These are phyloP conservation scores for Chymomyza costata DNA, from an alignment of 1,140 invertebrate genomes.

Conservation along the genomic window DNA sequence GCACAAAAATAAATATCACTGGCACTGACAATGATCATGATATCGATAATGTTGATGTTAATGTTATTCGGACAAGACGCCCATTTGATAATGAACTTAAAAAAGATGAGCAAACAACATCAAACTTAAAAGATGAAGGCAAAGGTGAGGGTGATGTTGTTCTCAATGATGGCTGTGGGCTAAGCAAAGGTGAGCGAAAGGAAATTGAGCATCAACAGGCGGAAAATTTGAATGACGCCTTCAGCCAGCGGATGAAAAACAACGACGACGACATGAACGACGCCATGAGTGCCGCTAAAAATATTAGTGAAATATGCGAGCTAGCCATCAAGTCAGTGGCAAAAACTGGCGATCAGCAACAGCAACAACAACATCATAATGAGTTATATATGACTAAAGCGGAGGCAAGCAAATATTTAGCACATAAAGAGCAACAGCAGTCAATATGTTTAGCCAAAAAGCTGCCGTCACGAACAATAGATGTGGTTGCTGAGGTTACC, in stretches of 20 bases:
- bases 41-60: slow-evolving; percentile 16
- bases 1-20: slow-evolving; percentile 46
- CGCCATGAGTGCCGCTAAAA: slow-evolving; percentile 67
- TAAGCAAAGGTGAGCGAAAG: slow-evolving; percentile 57
- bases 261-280: slow-evolving; percentile 29
- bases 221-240: slow-evolving; percentile 73
- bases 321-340: slow-evolving; percentile 1
- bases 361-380: slow-evolving; percentile 46
- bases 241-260: slow-evolving; percentile 47
- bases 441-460: slow-evolving; percentile 61
- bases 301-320: slow-evolving; percentile 66
- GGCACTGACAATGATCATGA: slow-evolving; percentile 9
- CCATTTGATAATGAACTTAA: slow-evolving; percentile 63
- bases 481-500: slow-evolving; percentile 10
- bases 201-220: slow-evolving; percentile 71
- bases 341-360: slow-evolving; percentile 3
- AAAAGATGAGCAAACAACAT: slow-evolving; percentile 27
- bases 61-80: too few species aligned
- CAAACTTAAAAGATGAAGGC: slow-evolving; percentile 63
- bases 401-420: slow-evolving; percentile 22
- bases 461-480: slow-evolving; percentile 56
- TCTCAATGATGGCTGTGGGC: neutral
- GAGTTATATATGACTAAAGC: slow-evolving; percentile 63
- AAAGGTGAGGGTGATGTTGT: slow-evolving; percentile 2
- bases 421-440: slow-evolving; percentile 50